Evolutionary conservation across 1,140 invertebrate species (phyloP).

Genomic region (Achroia grisella): DNA sequence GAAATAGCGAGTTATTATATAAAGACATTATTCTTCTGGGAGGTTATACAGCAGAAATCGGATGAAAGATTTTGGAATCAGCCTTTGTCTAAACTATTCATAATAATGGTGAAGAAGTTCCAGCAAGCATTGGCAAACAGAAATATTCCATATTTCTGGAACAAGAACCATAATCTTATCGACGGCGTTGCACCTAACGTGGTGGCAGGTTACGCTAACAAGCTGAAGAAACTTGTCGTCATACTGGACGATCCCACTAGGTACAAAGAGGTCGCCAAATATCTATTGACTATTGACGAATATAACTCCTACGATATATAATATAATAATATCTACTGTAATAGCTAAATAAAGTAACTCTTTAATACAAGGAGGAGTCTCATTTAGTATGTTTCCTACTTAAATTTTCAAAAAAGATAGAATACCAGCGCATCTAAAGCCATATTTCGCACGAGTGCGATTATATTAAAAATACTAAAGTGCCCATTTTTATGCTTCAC

Average conservation of each 20-base stretch:
- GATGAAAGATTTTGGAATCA: slow-evolving; percentile 26
- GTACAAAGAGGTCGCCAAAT: slow-evolving; percentile 31
- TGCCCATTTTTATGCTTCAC: no score
- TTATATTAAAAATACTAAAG: no score
- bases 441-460: no score
- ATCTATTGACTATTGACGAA: slow-evolving; percentile 20
- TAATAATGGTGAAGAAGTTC: slow-evolving; percentile 30
- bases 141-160: slow-evolving; percentile 46
- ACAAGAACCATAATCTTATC: slow-evolving; percentile 36
- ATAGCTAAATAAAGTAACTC: no score
- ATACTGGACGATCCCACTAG: slow-evolving; percentile 21
- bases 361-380: no score
- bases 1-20: slow-evolving; percentile 51
- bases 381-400: no score
- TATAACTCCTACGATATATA: no score
- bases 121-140: slow-evolving; percentile 16
- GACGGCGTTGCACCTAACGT: slow-evolving; percentile 10
- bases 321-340: no score
- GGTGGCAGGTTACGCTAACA: slow-evolving; percentile 23
- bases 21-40: slow-evolving; percentile 52
- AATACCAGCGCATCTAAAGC: no score
- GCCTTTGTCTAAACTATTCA: slow-evolving; percentile 28
- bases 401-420: no score
- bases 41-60: slow-evolving; percentile 19
- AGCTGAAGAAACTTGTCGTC: slow-evolving; percentile 15